A percentile compares a stretch with the other conserved stretches of the same genome.
Evolutionary conservation across 2,113 vertebrate species (phyloP).

Genomic region (Eulemur rufifrons): DNA sequence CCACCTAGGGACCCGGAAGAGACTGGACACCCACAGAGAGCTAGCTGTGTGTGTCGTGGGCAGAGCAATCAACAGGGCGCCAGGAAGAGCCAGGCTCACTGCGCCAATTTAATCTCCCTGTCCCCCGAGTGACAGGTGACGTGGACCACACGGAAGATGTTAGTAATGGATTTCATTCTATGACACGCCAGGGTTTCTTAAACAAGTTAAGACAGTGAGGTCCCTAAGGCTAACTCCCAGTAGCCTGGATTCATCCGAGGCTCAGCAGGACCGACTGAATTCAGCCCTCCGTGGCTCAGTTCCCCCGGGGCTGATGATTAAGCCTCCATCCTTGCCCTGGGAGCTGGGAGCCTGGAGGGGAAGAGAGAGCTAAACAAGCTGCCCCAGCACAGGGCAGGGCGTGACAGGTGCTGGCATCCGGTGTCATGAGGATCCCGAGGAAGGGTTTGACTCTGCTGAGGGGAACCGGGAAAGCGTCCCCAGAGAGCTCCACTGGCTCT

Average conservation of each 20-base stretch:
- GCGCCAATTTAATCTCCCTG: background rate
- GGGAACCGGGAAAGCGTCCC: no score
- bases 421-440: background rate
- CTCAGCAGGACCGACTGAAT: background rate
- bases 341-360: background rate
- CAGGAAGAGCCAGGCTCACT: background rate
- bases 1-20: background rate
- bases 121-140: background rate
- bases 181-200: background rate
- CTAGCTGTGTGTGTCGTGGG: no score
- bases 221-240: background rate
- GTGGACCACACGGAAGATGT: background rate
- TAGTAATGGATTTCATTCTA: background rate
- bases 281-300: background rate
- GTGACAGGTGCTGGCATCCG: background rate
- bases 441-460: background rate
- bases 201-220: constrained; percentile 33
- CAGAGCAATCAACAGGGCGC: rapidly evolving
- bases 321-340: background rate
- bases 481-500: background rate
- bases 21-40: background rate
- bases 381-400: background rate
- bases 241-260: background rate
- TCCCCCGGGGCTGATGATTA: background rate
- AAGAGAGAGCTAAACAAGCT: background rate